These are phyloP conservation scores for Chlamydotis undulata DNA, from an alignment of 2,113 vertebrate species.

Conservation along the genomic window DNA sequence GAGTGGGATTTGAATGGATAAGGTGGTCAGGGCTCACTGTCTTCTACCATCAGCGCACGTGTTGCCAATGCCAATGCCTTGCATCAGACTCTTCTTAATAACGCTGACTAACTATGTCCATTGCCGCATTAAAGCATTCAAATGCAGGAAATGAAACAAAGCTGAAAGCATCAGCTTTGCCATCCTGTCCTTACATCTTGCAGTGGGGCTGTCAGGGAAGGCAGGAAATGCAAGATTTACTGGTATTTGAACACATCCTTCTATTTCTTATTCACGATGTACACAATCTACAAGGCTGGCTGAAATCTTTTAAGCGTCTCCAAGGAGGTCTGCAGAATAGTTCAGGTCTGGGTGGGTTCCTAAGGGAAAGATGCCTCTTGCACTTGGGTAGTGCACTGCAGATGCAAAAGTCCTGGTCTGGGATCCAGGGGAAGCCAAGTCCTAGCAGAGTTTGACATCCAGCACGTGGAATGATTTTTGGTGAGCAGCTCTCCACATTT, in stretches of 20 bases:
- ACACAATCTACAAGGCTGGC: neutral
- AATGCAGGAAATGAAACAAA: neutral
- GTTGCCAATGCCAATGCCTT: neutral
- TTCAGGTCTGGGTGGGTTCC: neutral
- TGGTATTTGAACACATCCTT: neutral
- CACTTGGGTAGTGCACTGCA: rapidly evolving
- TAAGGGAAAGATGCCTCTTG: rapidly evolving
- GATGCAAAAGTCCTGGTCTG: neutral
- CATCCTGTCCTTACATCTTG: neutral
- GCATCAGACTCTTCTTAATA: neutral
- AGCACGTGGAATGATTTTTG: neutral
- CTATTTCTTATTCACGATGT: neutral
- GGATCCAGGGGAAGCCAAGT: neutral
- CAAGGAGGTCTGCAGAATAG: neutral
- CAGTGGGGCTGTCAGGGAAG: neutral
- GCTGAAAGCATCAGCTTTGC: neutral
- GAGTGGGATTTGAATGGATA: neutral
- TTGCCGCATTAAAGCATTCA: neutral
- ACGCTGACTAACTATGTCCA: neutral
- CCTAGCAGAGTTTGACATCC: neutral
- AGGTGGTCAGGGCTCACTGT: neutral
- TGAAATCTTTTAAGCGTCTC: neutral
- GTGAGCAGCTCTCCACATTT: neutral
- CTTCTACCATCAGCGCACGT: rapidly evolving
- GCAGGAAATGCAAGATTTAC: neutral